Evolutionary conservation across 2,888 invertebrate species (phyloP), one percentile per base, ranked within the genome.

Genomic region (Melangyna quadrimaculata): DNA sequence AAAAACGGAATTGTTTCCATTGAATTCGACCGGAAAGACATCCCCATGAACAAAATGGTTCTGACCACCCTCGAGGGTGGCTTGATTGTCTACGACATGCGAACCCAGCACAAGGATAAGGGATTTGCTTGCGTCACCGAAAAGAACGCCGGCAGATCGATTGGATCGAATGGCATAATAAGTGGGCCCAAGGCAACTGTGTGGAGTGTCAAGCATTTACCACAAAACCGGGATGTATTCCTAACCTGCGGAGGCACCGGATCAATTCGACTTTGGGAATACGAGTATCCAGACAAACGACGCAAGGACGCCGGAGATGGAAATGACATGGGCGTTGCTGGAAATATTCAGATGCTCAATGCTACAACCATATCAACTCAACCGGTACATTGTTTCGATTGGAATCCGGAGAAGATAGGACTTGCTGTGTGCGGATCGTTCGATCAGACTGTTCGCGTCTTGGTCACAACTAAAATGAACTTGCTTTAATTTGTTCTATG

Each of bases 221-320:
- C 99, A 0, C 98, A 98, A 92, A 98, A 99, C 91, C 93, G 98
- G 69, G 98, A 99, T 90, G 92, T 99, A 22, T 99, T 98, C 90
- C 94, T 96, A 89, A 98, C 98, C 0, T 95, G 96, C 80, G 97
- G 98, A 3, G 99, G 99, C 0, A 95, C 95, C 88, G 99, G 99
- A 8, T 95, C 97, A n/a, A 91, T 98, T 19, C 95, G 96, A 87
- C 93, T 99, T n/a, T 99, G 98, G 98, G 97, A 98, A 93, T 98
- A 99, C 96, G 93, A 94, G 82, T 98, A 98, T 91, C 98, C 98
- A 0, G 94, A 94, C 9, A 95, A 95, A 87, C 93, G 98, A 45
- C 94, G 93, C 53, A 94, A 94, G 45, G 94, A 95, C 0, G 96
- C 96, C 89, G 91, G 93, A 0, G 95, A 97, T 88, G 97, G 96